phyloP scores from a whole-genome alignment of 2,797 vertebrate genomes.

The Gymnoscopelus braueri region DNA sequence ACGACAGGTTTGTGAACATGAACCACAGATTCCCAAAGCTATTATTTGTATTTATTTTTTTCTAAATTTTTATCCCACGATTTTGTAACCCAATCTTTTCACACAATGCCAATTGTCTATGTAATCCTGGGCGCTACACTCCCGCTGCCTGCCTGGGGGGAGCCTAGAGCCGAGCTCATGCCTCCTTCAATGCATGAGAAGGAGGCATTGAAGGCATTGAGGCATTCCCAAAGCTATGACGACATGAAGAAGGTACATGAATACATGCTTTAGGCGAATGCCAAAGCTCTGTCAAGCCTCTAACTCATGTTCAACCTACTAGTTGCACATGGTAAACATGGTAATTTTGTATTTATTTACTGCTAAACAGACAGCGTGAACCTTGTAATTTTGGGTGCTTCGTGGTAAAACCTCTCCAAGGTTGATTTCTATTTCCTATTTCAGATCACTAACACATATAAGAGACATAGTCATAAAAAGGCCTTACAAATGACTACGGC shows the following conservation, averaged over 20 bases:
- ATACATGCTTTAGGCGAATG: slow-evolving; percentile 36
- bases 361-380: not conserved
- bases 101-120: no score
- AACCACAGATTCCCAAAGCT: slow-evolving; percentile 41
- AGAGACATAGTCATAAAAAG: slow-evolving; percentile 4
- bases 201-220: no score
- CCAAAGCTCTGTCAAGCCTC: slow-evolving; percentile 41
- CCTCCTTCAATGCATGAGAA: no score
- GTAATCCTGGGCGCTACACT: no score
- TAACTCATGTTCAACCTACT: slow-evolving; percentile 24
- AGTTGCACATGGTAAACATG: slow-evolving; percentile 19
- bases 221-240: slow-evolving; percentile 50
- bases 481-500: not conserved
- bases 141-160: no score
- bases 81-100: no score
- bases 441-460: not conserved
- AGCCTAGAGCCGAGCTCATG: no score
- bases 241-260: slow-evolving; percentile 25
- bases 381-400: slow-evolving; percentile 6
- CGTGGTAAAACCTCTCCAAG: not conserved
- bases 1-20: slow-evolving; percentile 50
- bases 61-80: no score
- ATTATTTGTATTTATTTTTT: no score
- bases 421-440: slow-evolving; percentile 1
- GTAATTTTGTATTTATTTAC: no score